Evolutionary conservation across 2,888 invertebrate genomes (phyloP).

Genomic region (Heliconius ismenius): DNA sequence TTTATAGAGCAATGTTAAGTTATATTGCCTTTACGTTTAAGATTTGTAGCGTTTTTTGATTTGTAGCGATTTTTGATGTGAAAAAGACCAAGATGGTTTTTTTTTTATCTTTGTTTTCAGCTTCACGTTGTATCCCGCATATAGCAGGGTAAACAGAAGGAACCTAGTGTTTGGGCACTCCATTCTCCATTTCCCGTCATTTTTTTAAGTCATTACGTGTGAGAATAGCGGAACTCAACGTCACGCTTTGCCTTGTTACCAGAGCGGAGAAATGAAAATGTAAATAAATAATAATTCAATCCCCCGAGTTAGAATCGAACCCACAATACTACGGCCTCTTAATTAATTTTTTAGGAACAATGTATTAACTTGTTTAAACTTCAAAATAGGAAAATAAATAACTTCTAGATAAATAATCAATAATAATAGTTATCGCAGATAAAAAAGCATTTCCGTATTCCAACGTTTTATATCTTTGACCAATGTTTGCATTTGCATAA

Average conservation of each 20-base stretch:
- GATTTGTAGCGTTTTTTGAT: background rate
- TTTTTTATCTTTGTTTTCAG: background rate
- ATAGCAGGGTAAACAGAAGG: background rate
- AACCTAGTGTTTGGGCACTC: background rate
- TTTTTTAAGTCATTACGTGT: too few relatives aligned
- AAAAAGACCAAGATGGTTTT: background rate
- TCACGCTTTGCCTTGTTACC: too few relatives aligned
- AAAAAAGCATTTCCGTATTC: constrained; percentile 44
- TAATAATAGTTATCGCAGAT: constrained; percentile 31
- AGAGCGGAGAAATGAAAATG: too few relatives aligned
- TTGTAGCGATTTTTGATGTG: background rate
- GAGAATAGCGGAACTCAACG: too few relatives aligned
- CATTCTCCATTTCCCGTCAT: background rate
- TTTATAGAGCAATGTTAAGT: constrained; percentile 10
- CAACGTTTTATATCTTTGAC: constrained; percentile 39
- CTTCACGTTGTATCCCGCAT: background rate
- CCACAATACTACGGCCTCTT: too few relatives aligned
- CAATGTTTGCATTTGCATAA: constrained; percentile 34
- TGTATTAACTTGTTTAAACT: background rate
- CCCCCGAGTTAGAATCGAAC: too few relatives aligned
- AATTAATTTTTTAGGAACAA: too few relatives aligned
- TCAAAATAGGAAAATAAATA: background rate
- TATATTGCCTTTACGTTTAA: constrained; percentile 5
- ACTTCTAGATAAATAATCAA: constrained; percentile 24
- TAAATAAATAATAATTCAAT: too few relatives aligned